Base-by-base conservation (phyloP, 2,888 invertebrate genomes). In the Parapristionchus giblindavisi region DNA sequence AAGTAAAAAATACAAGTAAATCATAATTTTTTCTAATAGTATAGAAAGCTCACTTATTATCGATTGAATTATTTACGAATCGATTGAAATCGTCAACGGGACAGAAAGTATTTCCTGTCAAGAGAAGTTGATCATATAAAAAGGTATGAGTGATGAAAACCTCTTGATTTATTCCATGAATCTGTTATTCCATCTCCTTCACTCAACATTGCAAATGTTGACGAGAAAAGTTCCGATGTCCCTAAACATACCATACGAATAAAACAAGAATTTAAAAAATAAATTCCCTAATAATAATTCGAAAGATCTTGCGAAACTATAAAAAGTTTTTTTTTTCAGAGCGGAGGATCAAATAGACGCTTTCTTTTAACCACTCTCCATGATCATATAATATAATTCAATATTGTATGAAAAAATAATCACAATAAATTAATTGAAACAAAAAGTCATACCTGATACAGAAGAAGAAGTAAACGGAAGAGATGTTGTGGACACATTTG, bases 131-230 rank as follows among this genome's bases (percentile, higher is more conserved):
- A 1, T 52, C 52, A 4, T 3, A n/a, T 17, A 21, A 24, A 24
- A 21, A 2, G 1, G 27, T 21, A 21, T 6, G 52, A 6, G 27
- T 58, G 58, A 32, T 40, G 4, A n/a, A 63, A 36, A 70, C 68
- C 68, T 32, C 68, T 70, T 14, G 68, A 54, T 29, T 70, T 70
- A 11, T 70, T 54, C 68, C 68, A 70, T 3, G 52, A 32, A 70
- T 70, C 68, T 5, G 68, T 17, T 8, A 70, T 38, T 14, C 72
- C 72, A 29, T 72, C 56, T 38, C 43, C 56, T 27, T 81, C 83
- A 58, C 75, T 76, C 40, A 83, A 75, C 80, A 83, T 81, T 43
- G 83, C 83, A 63, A 80, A 81, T 36, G 83, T 81, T 1, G 83
- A 80, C 38, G 81, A 80, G 70, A 79, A 80, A 8, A 78, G n/a